These are phyloP conservation scores for Emberiza fucata DNA, from an alignment of 2,113 vertebrate species.

Conservation along the genomic window DNA sequence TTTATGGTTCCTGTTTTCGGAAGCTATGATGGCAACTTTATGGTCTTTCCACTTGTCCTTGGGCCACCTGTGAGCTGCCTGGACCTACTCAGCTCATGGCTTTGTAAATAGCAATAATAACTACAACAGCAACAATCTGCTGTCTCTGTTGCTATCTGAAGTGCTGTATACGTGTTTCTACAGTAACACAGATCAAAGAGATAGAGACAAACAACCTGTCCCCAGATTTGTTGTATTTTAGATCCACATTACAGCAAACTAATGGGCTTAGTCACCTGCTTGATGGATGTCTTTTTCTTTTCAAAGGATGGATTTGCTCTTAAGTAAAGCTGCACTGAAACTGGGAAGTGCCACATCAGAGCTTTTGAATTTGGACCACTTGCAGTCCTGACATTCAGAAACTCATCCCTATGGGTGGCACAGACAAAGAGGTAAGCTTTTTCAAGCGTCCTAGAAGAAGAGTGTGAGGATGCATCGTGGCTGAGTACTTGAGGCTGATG, in stretches of 20 bases:
- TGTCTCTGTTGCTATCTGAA: background rate
- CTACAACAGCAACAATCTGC: background rate
- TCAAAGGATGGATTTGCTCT: constrained; percentile 9
- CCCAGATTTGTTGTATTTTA: background rate
- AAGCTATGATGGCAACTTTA: background rate
- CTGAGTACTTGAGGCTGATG: background rate
- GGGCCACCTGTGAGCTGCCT: background rate
- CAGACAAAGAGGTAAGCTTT: constrained; percentile 44
- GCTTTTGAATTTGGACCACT: background rate
- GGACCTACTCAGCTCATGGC: background rate
- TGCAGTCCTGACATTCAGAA: constrained; percentile 3
- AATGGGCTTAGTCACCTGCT: background rate
- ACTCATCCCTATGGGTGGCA: constrained; percentile 8
- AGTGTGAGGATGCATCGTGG: background rate
- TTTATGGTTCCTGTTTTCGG: background rate
- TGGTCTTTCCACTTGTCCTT: background rate
- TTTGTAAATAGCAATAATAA: background rate
- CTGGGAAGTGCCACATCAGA: background rate
- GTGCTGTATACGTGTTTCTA: background rate
- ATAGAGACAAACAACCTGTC: background rate
- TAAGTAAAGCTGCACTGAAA: background rate
- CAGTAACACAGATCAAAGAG: background rate
- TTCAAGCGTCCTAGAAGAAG: background rate
- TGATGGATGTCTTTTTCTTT: background rate
- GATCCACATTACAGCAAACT: background rate